Base-by-base conservation (phyloP, 2,113 vertebrate genomes). In the Brienomyrus longianalis region DNA sequence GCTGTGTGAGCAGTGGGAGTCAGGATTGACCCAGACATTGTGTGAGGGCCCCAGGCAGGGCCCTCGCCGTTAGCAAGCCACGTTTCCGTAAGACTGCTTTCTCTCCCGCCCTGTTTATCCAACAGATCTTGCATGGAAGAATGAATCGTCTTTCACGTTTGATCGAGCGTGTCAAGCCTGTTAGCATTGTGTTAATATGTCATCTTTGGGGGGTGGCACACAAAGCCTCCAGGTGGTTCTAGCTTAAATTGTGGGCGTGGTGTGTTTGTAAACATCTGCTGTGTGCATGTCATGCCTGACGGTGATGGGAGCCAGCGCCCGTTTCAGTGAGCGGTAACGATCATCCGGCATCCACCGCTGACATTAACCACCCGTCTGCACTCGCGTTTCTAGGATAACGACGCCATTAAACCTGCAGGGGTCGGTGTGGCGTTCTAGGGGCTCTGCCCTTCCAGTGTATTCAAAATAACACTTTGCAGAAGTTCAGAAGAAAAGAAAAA, bases 101-200 rank as follows among this genome's bases (percentile, higher is more conserved):
- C 19, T 9, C 54, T 9, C 51, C 62, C 43, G 9, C 23, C 45
- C 56, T 89, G 15, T 27, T n/a, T 21, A 21, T 56, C 17, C 45
- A 10, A 19, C 11, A 89, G 17, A 43, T 47, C 13, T 59, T 50
- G 45, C 21, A 48, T 50, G 56, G 54, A 86, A 66, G 77, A 86
- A 70, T 87, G 56, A 87, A 52, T 31, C 27, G 59, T 45, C 50
- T 86, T 52, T 90, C 45, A 74, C 43, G 31, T 70, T 50, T n/a
- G 45, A 70, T 35, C 15, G 83, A 74, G 56, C 59, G 19, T 51
- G 83, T 35, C 89, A 50, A 74, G 84, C 45, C 31, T n/a, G 43
- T 88, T 27, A 52, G 54, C 35, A 11, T n/a, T 62, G 51, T 89
- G 89, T 89, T 89, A 89, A 62, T 85, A 62, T 70, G 39, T 59